These are phyloP conservation scores for Beris morrisii DNA, from an alignment of 2,888 invertebrate genomes.

Conservation along the genomic window DNA sequence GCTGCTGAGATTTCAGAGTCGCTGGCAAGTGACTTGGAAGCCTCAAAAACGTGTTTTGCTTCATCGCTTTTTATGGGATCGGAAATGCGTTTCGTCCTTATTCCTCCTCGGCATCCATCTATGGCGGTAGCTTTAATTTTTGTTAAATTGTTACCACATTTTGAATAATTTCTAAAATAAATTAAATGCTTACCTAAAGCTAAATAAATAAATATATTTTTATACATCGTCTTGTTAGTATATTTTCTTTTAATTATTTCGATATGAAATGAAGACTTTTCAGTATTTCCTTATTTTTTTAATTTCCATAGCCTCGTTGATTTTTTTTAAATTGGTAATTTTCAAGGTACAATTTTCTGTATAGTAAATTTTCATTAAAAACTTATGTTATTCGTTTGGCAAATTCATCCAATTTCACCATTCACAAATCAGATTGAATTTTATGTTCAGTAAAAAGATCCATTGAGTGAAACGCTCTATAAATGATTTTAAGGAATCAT, in stretches of 20 bases:
- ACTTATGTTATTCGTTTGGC: no score
- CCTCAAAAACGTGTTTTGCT: not conserved
- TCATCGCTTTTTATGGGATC: conserved; percentile 7
- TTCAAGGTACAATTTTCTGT: no score
- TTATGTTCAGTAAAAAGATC: no score
- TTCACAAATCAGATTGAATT: no score
- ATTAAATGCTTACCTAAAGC: conserved; percentile 13
- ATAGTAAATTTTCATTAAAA: no score
- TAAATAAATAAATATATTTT: conserved; percentile 25
- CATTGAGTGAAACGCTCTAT: no score
- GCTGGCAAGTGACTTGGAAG: not conserved
- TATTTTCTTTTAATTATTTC: not conserved
- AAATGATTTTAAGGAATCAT: no score
- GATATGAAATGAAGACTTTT: not conserved
- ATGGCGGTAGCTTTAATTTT: conserved; percentile 10
- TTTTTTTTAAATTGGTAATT: no score
- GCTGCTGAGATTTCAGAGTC: not conserved
- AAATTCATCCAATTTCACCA: no score
- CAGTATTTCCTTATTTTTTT: no score
- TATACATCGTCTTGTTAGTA: conserved; percentile 1
- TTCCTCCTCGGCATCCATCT: conserved; percentile 18
- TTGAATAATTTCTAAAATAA: not conserved
- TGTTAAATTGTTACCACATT: no score
- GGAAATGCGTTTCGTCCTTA: conserved; percentile 21
- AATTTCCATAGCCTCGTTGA: no score